Base-by-base conservation (phyloP, 2,888 invertebrate genomes). In the Anagyrus pseudococci region DNA sequence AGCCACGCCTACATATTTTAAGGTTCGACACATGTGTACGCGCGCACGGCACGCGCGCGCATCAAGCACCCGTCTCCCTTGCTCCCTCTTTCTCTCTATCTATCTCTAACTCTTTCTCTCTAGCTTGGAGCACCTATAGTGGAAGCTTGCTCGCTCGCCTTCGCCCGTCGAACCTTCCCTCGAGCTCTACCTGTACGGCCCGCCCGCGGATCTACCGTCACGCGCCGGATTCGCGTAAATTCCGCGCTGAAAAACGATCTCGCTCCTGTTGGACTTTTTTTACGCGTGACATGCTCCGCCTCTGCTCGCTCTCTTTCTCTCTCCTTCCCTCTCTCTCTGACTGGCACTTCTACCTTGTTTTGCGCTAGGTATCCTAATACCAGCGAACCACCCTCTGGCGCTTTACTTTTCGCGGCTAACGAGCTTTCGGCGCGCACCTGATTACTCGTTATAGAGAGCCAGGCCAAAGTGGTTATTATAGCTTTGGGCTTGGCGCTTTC, bases 1-100 rank as follows among this genome's bases (percentile, higher is more conserved):
- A 73, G 77, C 80, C 80, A 79, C 80, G 80, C 80, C 80, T 80
- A 80, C 79, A 80, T 80, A 80, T 80, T 80, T 80, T 76, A 75
- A 78, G 75, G 74, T 79, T 80, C 80, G 80, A 80, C 80, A 80
- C 80, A 80, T 80, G 79, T 80, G 79, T 75, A 60, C 63, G 22
- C 67, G 57, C 59, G 68, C 66, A 67, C 61, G 47, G 58, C 56
- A 65, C 57, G 64, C 60, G 62, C 64, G 61, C 67, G 65, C 66
- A 66, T 64, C 19, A 22, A 33, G 47, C 54, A 15, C 22, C 49
- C 15, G 44, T 26, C 44, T 60, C 62, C 53, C 60, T 57, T 60
- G 62, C 40, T 53, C 47, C 33, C 55, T 59, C 33, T 61, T 61
- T 58, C 57, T 64, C 43, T 48, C 61, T n/a, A n/a, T n/a, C n/a